Conservation (phyloP, 1,140 invertebrate genomes). For the Grapholita molesta region DNA sequence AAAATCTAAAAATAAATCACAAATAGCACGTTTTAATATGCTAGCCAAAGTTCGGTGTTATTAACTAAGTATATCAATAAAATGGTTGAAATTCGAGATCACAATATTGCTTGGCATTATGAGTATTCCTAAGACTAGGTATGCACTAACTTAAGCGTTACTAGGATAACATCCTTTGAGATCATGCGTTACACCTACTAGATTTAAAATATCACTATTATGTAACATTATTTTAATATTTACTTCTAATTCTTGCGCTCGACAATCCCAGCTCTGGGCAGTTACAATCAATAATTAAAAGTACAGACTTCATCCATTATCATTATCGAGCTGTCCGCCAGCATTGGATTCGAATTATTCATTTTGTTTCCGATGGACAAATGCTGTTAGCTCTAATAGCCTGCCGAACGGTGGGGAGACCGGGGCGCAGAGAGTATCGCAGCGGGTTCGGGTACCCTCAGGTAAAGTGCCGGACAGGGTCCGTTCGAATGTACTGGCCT, state of each 20-base stretch:
- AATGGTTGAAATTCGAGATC: constrained; percentile 48
- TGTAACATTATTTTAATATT: neutral
- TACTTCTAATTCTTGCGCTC: neutral
- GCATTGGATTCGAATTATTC: constrained; percentile 13
- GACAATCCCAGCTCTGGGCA: neutral
- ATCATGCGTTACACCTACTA: constrained; percentile 32
- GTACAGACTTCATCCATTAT: constrained; percentile 9
- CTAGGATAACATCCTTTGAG: constrained; percentile 23
- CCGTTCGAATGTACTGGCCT: neutral
- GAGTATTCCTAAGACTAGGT: constrained; percentile 33
- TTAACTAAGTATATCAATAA: constrained; percentile 22
- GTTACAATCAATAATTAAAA: constrained; percentile 8
- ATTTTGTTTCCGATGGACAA: constrained; percentile 16
- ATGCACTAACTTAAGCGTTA: constrained; percentile 23
- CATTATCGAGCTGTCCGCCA: constrained; percentile 7
- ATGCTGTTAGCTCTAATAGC: constrained; percentile 16
- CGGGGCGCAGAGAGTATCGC: neutral
- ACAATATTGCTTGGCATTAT: constrained; percentile 73
- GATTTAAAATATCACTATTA: constrained; percentile 1
- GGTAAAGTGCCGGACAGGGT: constrained; percentile 1
- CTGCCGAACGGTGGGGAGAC: neutral
- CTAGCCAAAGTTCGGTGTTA: neutral
- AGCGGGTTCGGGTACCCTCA: constrained; percentile 2
- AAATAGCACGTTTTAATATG: neutral
- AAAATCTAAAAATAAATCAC: neutral